phyloP scores from a whole-genome alignment of 2,113 vertebrate genomes.

The Silurus asotus region DNA sequence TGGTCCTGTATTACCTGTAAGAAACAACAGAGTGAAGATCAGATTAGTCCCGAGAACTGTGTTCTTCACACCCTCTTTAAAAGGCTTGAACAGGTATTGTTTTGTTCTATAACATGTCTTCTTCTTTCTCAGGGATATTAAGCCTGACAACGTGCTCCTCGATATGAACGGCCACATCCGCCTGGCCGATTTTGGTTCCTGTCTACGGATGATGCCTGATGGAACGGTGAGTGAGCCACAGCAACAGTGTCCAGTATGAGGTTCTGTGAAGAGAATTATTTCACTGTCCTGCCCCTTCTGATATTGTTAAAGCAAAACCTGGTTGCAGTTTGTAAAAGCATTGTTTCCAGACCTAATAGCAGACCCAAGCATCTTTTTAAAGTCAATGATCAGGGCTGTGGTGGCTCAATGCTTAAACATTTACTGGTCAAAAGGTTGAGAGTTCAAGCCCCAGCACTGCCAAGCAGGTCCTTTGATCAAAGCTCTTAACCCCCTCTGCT shows the following conservation, averaged over 20 bases:
- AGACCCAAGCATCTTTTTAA: too few species aligned
- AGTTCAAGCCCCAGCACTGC: too few species aligned
- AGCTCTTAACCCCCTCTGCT: too few species aligned
- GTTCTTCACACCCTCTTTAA: background rate
- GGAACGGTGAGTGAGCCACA: conserved; percentile 83
- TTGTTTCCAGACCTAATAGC: background rate
- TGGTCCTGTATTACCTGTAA: background rate
- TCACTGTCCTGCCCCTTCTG: too few species aligned
- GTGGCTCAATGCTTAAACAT: too few species aligned
- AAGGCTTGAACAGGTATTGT: background rate
- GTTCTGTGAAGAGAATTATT: background rate
- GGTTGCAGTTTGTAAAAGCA: background rate
- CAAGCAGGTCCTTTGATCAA: too few species aligned
- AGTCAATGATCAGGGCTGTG: too few species aligned
- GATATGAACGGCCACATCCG: conserved; percentile 95
- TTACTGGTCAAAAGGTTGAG: too few species aligned
- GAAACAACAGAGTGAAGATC: background rate
- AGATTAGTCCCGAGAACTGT: background rate
- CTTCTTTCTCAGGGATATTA: conserved; percentile 84
- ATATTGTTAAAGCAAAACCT: background rate
- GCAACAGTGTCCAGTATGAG: background rate
- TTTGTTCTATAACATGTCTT: conserved; percentile 9
- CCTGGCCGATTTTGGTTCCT: conserved; percentile 96
- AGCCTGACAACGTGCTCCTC: conserved; percentile 94
- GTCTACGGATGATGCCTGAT: conserved; percentile 93